These are phyloP conservation scores for Heliconius melpomene DNA, from an alignment of 1,140 invertebrate genomes.

Conservation along the genomic window DNA sequence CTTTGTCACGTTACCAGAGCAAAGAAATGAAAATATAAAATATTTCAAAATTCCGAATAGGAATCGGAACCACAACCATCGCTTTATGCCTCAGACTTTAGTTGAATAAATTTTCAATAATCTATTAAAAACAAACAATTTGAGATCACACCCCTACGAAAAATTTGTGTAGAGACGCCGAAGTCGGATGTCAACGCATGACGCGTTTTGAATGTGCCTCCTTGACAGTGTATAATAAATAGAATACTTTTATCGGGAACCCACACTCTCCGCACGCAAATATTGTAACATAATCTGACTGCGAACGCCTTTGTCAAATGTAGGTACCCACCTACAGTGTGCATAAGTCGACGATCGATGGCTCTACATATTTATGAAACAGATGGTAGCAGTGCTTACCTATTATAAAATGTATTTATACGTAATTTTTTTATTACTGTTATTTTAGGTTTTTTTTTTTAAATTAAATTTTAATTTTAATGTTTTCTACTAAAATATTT, in stretches of 20 bases:
- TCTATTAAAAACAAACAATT: neutral
- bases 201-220: conserved; percentile 70
- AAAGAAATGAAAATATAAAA: too few species aligned
- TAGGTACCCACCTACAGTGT: conserved; percentile 27
- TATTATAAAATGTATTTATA: too few species aligned
- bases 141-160: conserved; percentile 11
- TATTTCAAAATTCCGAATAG: too few species aligned
- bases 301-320: conserved; percentile 45
- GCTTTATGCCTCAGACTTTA: too few species aligned
- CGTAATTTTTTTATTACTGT: too few species aligned
- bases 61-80: too few species aligned
- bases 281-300: conserved; percentile 64
- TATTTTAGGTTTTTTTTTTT: too few species aligned
- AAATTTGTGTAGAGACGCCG: conserved; percentile 42
- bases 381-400: neutral
- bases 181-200: conserved; percentile 74
- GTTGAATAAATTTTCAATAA: neutral
- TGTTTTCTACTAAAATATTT: too few species aligned
- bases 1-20: too few species aligned
- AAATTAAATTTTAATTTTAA: too few species aligned
- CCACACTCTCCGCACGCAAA: conserved; percentile 68
- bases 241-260: conserved; percentile 73
- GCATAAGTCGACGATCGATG: conserved; percentile 37
- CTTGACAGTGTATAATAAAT: conserved; percentile 67
- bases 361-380: conserved; percentile 13